A percentile compares a stretch with the other conserved stretches of the same genome.
phyloP scores from a whole-genome alignment of 1,140 invertebrate species.

The Philopotamus ludificatus region DNA sequence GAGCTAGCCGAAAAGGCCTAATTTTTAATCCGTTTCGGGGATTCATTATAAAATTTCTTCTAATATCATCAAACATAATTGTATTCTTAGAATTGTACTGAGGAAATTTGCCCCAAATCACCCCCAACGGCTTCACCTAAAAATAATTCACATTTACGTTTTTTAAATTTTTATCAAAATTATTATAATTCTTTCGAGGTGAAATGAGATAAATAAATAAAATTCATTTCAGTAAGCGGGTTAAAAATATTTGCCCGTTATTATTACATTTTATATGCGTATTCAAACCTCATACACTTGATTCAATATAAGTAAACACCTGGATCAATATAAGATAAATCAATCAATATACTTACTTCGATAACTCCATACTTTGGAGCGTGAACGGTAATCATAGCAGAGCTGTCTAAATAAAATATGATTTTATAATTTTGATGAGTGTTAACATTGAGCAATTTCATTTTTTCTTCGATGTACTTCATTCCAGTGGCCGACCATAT shows the following conservation, averaged over 20 bases:
- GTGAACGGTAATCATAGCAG: constrained; percentile 94
- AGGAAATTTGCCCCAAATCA: constrained; percentile 94
- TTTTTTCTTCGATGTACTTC: constrained; percentile 98
- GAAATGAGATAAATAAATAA: too few species aligned
- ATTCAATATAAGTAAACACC: not conserved
- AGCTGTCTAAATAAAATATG: constrained; percentile 85
- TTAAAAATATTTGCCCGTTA: too few species aligned
- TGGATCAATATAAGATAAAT: not conserved
- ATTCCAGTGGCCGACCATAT: constrained; percentile 96
- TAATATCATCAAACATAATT: constrained; percentile 98
- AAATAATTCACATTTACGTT: constrained; percentile 44
- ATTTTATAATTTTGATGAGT: constrained; percentile 87
- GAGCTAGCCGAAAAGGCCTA: constrained; percentile 85
- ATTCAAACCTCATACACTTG: too few species aligned
- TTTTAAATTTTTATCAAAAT: constrained; percentile 9
- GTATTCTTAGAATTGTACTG: constrained; percentile 89
- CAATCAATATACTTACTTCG: constrained; percentile 72
- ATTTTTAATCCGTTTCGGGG: constrained; percentile 91
- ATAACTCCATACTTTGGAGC: constrained; percentile 85
- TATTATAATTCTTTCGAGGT: too few species aligned
- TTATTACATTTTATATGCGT: too few species aligned
- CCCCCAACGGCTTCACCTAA: constrained; percentile 91
- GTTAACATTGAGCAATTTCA: constrained; percentile 86
- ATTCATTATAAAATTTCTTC: constrained; percentile 97
- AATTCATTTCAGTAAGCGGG: too few species aligned